Conservation (phyloP, 2,113 vertebrate species). For the Protobothrops mucrosquamatus region DNA sequence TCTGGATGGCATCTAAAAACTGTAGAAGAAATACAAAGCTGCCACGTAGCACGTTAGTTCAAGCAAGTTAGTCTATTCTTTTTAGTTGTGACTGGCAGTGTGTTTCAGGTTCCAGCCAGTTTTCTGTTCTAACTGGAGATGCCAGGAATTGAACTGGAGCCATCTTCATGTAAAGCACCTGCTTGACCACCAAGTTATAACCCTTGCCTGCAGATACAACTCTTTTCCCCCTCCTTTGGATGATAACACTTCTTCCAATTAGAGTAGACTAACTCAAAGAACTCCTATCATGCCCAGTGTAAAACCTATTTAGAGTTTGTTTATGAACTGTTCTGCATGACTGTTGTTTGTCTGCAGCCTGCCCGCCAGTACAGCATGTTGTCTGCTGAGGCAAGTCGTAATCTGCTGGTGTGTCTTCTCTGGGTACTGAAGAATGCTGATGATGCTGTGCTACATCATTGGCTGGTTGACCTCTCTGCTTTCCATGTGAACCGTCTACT, state of each 20-base stretch:
- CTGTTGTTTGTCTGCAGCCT: slow-evolving; percentile 59
- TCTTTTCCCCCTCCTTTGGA: too few relatives aligned
- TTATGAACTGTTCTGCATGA: not conserved
- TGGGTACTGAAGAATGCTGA: slow-evolving; percentile 91
- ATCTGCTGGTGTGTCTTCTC: slow-evolving; percentile 84
- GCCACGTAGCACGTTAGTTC: not conserved
- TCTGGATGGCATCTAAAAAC: not conserved
- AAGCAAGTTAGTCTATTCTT: not conserved
- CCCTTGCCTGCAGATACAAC: not conserved
- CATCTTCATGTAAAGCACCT: not conserved
- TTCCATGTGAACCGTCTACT: slow-evolving; percentile 83
- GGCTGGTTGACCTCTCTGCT: slow-evolving; percentile 83
- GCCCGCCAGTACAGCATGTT: slow-evolving; percentile 75
- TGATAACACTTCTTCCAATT: not conserved
- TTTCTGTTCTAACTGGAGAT: not conserved
- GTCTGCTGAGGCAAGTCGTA: slow-evolving; percentile 84
- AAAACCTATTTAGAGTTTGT: not conserved
- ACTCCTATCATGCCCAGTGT: not conserved
- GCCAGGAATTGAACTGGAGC: not conserved
- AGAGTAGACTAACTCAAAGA: not conserved
- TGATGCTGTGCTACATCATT: slow-evolving; percentile 77
- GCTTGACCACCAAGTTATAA: not conserved
- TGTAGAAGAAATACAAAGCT: not conserved
- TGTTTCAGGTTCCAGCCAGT: not conserved
- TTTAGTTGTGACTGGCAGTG: not conserved